These are phyloP conservation scores for Liodrosophila aerea DNA, from an alignment of 2,888 invertebrate genomes.

Conservation along the genomic window DNA sequence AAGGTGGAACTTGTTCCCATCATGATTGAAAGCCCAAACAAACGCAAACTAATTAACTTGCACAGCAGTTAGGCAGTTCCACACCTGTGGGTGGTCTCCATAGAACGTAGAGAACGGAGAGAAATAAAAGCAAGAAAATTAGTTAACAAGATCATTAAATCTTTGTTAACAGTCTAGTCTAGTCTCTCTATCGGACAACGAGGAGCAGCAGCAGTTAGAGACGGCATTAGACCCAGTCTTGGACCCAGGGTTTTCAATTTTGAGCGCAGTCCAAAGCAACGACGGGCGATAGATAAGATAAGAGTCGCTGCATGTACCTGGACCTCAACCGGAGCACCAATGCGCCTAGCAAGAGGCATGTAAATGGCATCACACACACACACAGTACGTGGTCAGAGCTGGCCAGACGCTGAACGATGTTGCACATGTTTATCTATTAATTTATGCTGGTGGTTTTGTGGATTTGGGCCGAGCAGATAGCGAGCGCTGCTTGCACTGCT, in stretches of 20 bases:
- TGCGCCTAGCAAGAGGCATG: too few relatives aligned
- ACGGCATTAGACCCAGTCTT: conserved; percentile 9
- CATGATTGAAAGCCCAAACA: conserved; percentile 35
- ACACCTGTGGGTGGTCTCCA: conserved; percentile 63
- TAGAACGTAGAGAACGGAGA: conserved; percentile 13
- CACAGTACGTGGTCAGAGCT: conserved; percentile 46
- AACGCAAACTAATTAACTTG: conserved; percentile 64
- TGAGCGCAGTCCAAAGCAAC: conserved; percentile 7
- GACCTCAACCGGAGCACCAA: neutral
- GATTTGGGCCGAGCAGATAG: conserved; percentile 55
- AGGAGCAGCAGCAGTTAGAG: conserved; percentile 7
- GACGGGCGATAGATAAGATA: conserved; percentile 68
- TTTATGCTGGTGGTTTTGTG: conserved; percentile 75
- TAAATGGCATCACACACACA: conserved; percentile 1
- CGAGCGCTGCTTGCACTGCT: conserved; percentile 20
- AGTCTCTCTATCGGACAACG: conserved; percentile 34
- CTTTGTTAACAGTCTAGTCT: conserved; percentile 68
- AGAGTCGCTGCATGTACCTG: conserved; percentile 30
- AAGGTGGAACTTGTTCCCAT: conserved; percentile 23
- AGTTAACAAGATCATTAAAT: conserved; percentile 78
- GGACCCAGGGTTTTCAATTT: too few relatives aligned
- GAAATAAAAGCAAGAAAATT: conserved; percentile 50
- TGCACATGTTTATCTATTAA: conserved; percentile 77
- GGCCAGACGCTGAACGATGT: conserved; percentile 13
- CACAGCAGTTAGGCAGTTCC: conserved; percentile 37